Percentiles rank a stretch among this genome's conserved stretches.
Evolutionary conservation across 2,888 invertebrate genomes (phyloP).

Genomic region (Aleiodes testaceus): DNA sequence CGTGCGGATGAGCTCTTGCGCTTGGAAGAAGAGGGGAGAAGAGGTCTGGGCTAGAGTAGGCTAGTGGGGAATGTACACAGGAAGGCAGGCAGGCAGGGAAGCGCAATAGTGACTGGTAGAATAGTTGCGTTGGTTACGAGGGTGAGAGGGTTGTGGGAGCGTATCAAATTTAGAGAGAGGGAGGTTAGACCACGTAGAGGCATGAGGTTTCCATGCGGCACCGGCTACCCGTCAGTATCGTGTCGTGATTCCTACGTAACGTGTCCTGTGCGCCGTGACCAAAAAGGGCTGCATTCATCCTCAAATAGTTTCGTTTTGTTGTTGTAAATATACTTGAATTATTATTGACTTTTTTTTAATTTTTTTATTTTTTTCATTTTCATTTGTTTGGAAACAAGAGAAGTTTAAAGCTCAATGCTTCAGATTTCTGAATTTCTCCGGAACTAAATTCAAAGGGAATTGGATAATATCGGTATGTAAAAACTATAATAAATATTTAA

Average conservation of each 20-base stretch:
- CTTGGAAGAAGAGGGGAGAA: background rate
- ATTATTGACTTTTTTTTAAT: background rate
- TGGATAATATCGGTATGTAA: conserved; percentile 21
- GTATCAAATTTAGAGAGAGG: conserved; percentile 48
- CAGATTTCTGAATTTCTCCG: background rate
- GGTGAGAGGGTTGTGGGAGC: conserved; percentile 43
- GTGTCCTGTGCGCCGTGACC: conserved; percentile 54
- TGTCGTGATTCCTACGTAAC: conserved; percentile 69
- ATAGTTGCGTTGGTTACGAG: conserved; percentile 6
- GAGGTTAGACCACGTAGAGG: conserved; percentile 55
- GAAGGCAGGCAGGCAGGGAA: conserved; percentile 24
- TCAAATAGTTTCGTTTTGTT: background rate
- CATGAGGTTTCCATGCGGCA: conserved; percentile 70
- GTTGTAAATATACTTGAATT: background rate
- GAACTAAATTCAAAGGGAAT: background rate
- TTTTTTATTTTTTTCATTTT: background rate
- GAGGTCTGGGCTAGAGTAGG: conserved; percentile 39
- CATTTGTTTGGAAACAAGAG: background rate
- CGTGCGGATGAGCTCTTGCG: conserved; percentile 1
- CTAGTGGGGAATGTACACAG: conserved; percentile 31
- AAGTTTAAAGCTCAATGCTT: conserved; percentile 7
- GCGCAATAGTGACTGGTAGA: conserved; percentile 40
- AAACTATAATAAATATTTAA: background rate
- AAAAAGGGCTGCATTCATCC: background rate
- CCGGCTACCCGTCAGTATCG: conserved; percentile 68